Percentiles rank a stretch among this genome's conserved stretches.
These are phyloP conservation scores for Kryphioiulus occultus DNA, from an alignment of 2,888 invertebrate genomes.

Conservation along the genomic window DNA sequence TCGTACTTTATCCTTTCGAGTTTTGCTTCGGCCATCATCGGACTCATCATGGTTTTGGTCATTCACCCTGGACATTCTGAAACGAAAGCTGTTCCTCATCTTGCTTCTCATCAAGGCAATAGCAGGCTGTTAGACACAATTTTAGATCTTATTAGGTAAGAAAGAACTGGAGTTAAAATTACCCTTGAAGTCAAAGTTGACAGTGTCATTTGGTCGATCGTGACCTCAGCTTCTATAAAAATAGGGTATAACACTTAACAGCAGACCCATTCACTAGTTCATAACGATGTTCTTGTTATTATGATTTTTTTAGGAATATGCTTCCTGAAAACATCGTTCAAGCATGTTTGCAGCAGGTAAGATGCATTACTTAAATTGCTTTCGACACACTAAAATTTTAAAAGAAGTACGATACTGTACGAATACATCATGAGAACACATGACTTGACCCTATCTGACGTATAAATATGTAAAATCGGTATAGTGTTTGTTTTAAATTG, in stretches of 20 bases:
- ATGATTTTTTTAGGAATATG: constrained; percentile 86
- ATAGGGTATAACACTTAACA: neutral
- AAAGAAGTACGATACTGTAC: too few relatives aligned
- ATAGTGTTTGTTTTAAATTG: too few relatives aligned
- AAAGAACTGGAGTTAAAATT: neutral
- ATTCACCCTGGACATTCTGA: constrained; percentile 81
- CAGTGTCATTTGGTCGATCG: neutral
- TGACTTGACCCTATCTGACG: too few relatives aligned
- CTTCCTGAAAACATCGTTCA: constrained; percentile 91
- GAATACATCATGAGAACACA: too few relatives aligned
- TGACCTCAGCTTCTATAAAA: neutral
- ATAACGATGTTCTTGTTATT: constrained; percentile 55
- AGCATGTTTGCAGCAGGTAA: constrained; percentile 83
- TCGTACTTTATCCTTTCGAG: constrained; percentile 82
- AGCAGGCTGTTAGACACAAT: constrained; percentile 83
- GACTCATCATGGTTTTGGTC: constrained; percentile 74
- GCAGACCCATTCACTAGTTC: neutral
- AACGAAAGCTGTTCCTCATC: constrained; percentile 64
- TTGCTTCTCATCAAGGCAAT: constrained; percentile 57
- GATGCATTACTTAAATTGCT: constrained; percentile 51
- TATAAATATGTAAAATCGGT: too few relatives aligned
- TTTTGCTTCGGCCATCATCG: constrained; percentile 79
- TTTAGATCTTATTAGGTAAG: constrained; percentile 85
- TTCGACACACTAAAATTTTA: too few relatives aligned
- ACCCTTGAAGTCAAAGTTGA: neutral